Base-by-base conservation (phyloP, 2,888 invertebrate genomes). In the Iphiclides podalirius region DNA sequence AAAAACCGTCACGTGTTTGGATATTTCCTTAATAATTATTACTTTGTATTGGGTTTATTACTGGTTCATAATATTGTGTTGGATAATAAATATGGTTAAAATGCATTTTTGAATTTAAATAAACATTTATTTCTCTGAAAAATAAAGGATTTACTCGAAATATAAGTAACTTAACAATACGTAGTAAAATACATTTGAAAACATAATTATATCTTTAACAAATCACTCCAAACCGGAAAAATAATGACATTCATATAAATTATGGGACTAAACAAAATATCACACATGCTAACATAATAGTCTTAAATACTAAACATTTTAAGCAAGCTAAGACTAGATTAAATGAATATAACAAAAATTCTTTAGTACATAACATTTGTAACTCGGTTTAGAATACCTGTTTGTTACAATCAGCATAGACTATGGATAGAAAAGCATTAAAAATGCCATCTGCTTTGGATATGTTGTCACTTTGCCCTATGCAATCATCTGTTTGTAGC, bases 271-370 rank as follows among this genome's bases (percentile, higher is more conserved):
- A 43, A 23, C 20, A 11, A 34, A 35, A 33, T 34, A 42, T 51
- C 51, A 46, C 46, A 50, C 43, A 50, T n/a, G 43, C 20, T 14
- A 45, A 33, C 33, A 42, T 42, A 37, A 46, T 37, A 12, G 11
- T 37, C 12, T 51, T 46, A 37, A 36, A 23, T 26, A 39, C 9
- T 41, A 42, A 41, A 8, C 34, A 28, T 40, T 60, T 59, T 51
- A 55, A 70, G 68, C 55, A 67, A 59, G 59, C 62, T 67, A 65
- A 57, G 61, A 70, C 69, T 72, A 74, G 63, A 67, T 52, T 62
- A 44, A 38, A 37, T 13, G 12, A 20, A 17, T 20, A 9, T 23
- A 20, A 14, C 15, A 13, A 7, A 28, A 13, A 8, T 31, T n/a
- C 15, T 4, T 40, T n/a, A n/a, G 14, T n/a, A 15, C 12, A 40